Evolutionary conservation across 2,797 vertebrate genomes (phyloP).

Genomic region (Thalassophryne amazonica): DNA sequence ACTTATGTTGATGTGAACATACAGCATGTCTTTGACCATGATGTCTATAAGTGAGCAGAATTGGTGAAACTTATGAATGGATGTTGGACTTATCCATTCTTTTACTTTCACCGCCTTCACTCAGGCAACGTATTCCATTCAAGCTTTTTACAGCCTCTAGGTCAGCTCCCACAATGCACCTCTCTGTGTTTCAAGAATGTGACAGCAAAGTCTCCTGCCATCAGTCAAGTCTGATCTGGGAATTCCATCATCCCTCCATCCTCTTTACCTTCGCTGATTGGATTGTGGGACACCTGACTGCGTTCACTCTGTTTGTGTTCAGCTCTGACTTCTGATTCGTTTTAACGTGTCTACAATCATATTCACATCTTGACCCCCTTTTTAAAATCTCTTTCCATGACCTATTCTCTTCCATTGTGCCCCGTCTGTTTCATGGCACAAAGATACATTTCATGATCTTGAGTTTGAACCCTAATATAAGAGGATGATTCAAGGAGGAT

Average conservation of each 20-base stretch:
- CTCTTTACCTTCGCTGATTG: constrained; percentile 43
- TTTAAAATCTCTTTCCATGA: too few relatives aligned
- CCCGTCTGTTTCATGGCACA: too few relatives aligned
- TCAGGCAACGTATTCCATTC: constrained; percentile 15
- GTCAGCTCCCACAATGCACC: constrained; percentile 45
- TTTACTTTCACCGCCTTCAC: neutral
- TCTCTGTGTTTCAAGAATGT: constrained; percentile 6
- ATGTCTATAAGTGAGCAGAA: neutral
- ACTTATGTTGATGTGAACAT: too few relatives aligned
- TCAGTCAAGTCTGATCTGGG: constrained; percentile 23
- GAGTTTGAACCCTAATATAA: too few relatives aligned
- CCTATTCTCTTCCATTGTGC: neutral
- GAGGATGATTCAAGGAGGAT: too few relatives aligned
- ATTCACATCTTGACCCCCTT: too few relatives aligned
- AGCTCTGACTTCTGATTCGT: neutral
- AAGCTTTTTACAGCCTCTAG: constrained; percentile 6
- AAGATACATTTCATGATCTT: too few relatives aligned
- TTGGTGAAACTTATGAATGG: constrained; percentile 12
- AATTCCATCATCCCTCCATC: constrained; percentile 30
- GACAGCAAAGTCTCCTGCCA: constrained; percentile 17
- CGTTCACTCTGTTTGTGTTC: constrained; percentile 7
- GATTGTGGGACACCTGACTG: constrained; percentile 34
- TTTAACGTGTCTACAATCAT: neutral
- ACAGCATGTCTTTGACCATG: too few relatives aligned
- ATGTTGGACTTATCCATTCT: constrained; percentile 12